These are phyloP conservation scores for Grammomys surdaster DNA, from an alignment of 2,113 vertebrate genomes.

Conservation along the genomic window DNA sequence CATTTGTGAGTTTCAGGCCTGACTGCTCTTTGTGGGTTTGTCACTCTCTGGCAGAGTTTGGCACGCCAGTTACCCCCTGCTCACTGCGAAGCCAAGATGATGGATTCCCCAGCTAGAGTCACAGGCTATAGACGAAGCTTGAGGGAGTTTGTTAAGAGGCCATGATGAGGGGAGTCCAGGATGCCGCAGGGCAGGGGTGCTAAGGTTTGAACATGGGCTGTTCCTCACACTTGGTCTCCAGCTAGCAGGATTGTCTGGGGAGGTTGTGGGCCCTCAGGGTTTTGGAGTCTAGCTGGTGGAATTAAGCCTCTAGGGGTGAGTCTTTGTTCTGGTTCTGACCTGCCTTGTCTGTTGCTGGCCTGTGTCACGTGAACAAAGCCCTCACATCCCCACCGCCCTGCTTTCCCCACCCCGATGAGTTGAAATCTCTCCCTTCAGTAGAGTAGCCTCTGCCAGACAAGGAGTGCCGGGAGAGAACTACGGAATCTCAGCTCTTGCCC, in stretches of 20 bases:
- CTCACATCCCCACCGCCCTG: no score
- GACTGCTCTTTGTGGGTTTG: no score
- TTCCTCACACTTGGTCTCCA: neutral
- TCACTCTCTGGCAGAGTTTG: neutral
- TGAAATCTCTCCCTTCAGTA: neutral
- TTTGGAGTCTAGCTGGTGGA: neutral
- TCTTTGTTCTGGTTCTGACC: neutral
- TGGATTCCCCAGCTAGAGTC: neutral
- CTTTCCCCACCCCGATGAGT: neutral
- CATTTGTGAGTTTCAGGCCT: neutral
- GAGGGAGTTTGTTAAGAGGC: neutral
- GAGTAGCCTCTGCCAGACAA: neutral
- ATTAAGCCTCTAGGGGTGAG: no score
- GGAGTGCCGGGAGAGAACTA: no score
- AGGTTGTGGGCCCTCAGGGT: neutral
- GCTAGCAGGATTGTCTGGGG: neutral
- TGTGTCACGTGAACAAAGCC: no score
- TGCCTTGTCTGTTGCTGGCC: no score
- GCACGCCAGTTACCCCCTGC: neutral
- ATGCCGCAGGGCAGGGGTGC: neutral
- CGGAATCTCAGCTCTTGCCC: no score
- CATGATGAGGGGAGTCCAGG: neutral
- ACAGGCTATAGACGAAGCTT: no score
- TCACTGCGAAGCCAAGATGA: neutral
- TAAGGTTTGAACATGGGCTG: neutral